A percentile compares a stretch with the other conserved stretches of the same genome.
These are phyloP conservation scores for Peromyscus maniculatus DNA, from an alignment of 2,113 vertebrate genomes.

Conservation along the genomic window DNA sequence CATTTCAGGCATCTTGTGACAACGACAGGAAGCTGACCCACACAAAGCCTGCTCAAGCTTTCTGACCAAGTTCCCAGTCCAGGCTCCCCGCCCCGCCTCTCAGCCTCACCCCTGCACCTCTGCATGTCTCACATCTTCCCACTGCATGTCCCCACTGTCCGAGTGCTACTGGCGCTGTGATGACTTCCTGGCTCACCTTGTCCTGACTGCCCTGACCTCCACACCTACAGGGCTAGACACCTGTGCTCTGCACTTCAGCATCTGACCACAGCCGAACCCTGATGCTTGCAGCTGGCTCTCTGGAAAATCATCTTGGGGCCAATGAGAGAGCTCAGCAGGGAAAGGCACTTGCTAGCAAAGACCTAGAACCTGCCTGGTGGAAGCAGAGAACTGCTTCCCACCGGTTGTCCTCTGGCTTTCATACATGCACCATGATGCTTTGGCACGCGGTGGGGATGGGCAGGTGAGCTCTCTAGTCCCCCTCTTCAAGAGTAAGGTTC, in stretches of 20 bases:
- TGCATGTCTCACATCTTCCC: background rate
- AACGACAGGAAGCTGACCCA: background rate
- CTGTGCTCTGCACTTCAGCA: background rate
- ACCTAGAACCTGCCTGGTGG: background rate
- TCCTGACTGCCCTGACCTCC: background rate
- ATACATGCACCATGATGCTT: background rate
- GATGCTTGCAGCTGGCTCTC: background rate
- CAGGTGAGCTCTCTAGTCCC: background rate
- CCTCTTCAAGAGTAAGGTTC: background rate
- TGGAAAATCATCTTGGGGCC: background rate
- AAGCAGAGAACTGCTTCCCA: background rate
- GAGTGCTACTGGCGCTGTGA: background rate
- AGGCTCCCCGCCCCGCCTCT: background rate
- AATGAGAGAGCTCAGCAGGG: background rate
- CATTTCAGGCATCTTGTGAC: background rate
- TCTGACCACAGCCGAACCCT: background rate
- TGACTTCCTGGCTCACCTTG: background rate
- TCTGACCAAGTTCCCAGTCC: background rate
- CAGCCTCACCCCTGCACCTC: background rate
- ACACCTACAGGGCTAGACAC: background rate
- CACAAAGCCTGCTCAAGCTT: background rate
- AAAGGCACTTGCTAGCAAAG: background rate
- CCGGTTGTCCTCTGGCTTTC: background rate
- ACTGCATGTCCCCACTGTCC: background rate
- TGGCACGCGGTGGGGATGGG: background rate